These are phyloP conservation scores for Ridgeia piscesae DNA, from an alignment of 1,140 invertebrate genomes.

Conservation along the genomic window DNA sequence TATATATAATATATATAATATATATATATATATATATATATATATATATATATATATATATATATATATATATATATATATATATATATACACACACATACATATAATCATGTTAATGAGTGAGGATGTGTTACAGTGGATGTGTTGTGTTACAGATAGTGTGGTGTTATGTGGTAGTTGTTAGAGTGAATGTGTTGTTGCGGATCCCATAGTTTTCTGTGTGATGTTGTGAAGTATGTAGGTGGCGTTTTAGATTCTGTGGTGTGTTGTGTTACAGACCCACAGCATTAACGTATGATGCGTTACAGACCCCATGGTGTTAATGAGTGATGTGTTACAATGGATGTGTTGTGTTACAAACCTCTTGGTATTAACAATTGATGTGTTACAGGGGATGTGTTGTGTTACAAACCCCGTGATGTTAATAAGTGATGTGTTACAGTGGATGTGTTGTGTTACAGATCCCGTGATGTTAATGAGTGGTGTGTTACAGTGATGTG, in stretches of 20 bases:
- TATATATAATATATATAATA: no score
- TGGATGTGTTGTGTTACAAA: conserved; percentile 31
- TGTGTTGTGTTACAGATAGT: no score
- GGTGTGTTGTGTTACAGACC: conserved; percentile 52
- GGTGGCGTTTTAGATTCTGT: background rate
- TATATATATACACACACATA: no score
- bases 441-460: background rate
- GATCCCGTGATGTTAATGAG: background rate
- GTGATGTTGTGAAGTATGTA: background rate
- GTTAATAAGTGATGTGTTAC: background rate
- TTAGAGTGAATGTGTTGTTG: background rate
- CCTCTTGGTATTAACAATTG: conserved; percentile 96
- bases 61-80: no score
- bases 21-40: no score
- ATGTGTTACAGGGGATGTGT: background rate
- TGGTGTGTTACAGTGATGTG: conserved; percentile 49
- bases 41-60: no score
- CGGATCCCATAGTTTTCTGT: background rate
- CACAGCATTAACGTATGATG: no score
- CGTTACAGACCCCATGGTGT: conserved; percentile 47
- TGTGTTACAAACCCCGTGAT: background rate
- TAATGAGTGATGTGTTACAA: no score
- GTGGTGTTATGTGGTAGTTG: no score
- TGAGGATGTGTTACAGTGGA: conserved; percentile 53
- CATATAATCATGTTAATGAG: no score